Evolutionary conservation across 2,113 vertebrate genomes (phyloP).

Genomic region (Pomatostomus ruficeps): DNA sequence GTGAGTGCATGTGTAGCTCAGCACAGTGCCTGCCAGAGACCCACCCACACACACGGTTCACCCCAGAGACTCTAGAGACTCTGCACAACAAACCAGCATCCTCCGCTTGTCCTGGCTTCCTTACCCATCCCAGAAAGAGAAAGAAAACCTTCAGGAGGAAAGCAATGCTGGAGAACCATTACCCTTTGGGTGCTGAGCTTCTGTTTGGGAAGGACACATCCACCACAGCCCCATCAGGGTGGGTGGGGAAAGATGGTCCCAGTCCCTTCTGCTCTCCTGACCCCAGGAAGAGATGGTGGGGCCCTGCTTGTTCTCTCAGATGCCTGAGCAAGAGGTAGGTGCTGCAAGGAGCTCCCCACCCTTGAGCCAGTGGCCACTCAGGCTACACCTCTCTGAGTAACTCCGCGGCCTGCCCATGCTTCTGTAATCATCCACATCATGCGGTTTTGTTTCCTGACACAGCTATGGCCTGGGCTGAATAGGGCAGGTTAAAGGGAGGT

Average conservation of each 20-base stretch:
- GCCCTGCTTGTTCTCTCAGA: neutral
- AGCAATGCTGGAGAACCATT: neutral
- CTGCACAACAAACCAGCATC: neutral
- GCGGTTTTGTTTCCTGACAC: neutral
- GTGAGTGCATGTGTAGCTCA: neutral
- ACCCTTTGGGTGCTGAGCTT: neutral
- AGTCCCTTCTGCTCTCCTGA: neutral
- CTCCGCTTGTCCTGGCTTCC: neutral
- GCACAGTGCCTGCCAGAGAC: neutral
- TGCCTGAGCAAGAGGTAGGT: neutral
- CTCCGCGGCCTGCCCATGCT: accelerated
- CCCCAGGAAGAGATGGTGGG: neutral
- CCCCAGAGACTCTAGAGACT: neutral
- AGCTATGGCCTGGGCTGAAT: neutral
- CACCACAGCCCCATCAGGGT: accelerated
- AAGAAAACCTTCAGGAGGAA: neutral
- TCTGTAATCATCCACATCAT: neutral
- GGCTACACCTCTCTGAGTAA: neutral
- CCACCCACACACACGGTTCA: neutral
- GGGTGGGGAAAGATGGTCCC: neutral
- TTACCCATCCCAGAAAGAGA: neutral
- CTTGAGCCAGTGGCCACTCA: neutral
- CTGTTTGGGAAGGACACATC: accelerated
- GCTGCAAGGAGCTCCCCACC: neutral
- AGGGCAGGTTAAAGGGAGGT: neutral